Conservation (phyloP, 2,888 invertebrate species). For the Eupithecia insigniata region DNA sequence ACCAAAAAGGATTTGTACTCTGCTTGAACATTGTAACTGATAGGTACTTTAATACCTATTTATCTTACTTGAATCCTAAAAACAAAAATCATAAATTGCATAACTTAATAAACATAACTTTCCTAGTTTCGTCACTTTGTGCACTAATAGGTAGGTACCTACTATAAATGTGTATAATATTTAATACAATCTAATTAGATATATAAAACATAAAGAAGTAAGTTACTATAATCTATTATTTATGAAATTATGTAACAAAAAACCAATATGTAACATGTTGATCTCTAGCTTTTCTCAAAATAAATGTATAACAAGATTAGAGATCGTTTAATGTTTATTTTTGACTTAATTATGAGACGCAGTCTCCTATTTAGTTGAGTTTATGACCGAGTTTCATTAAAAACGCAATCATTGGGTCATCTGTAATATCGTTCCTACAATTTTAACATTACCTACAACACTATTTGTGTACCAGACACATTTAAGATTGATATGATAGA, state of each 20-base stretch:
- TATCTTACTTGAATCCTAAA: not conserved
- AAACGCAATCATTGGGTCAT: not conserved
- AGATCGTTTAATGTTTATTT: not conserved
- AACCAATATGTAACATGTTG: not conserved
- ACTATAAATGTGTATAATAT: not conserved
- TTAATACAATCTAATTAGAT: not conserved
- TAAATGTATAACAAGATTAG: not conserved
- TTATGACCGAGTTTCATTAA: not conserved
- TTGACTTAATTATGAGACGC: not conserved
- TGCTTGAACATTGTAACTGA: not conserved
- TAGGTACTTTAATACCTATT: not conserved
- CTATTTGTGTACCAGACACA: conserved; percentile 65
- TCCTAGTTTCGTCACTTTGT: not conserved
- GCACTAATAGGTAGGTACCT: no score
- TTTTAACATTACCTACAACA: conserved; percentile 40
- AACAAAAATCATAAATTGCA: not conserved
- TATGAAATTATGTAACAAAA: not conserved
- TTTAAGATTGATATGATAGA: conserved; percentile 42
- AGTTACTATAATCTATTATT: not conserved
- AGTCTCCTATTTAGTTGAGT: not conserved
- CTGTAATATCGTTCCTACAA: conserved; percentile 26
- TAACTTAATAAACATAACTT: not conserved
- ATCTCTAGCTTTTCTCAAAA: not conserved
- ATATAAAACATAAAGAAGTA: not conserved
- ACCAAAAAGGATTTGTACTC: not conserved